phyloP scores from a whole-genome alignment of 2,113 vertebrate genomes.

The Coptodon bakossiorum region DNA sequence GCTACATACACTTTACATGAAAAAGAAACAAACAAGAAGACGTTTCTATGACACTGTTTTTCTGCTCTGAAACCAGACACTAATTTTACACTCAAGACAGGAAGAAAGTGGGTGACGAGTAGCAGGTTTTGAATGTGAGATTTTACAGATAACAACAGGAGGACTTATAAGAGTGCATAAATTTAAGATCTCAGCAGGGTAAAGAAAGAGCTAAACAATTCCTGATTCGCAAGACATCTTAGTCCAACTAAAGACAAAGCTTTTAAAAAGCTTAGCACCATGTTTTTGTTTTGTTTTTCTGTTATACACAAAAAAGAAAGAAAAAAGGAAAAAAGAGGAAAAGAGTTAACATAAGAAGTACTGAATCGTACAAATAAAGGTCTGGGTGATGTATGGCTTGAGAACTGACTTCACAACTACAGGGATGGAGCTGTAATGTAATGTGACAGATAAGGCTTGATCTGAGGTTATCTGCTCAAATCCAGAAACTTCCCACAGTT shows the following conservation, averaged over 20 bases:
- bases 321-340: not conserved
- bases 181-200: slow-evolving; percentile 30
- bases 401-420: slow-evolving; percentile 32
- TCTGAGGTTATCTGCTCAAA: slow-evolving; percentile 20
- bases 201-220: slow-evolving; percentile 37
- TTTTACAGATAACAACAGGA: not conserved
- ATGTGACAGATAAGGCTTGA: slow-evolving; percentile 57
- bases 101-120: not conserved
- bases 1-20: slow-evolving; percentile 60
- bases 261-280: slow-evolving; percentile 64
- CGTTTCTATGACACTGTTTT: slow-evolving; percentile 24
- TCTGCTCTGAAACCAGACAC: not conserved
- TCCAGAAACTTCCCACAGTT: not conserved
- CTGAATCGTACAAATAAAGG: slow-evolving; percentile 29
- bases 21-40: not conserved
- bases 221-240: slow-evolving; percentile 28
- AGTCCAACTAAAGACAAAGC: slow-evolving; percentile 27
- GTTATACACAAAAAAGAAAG: not conserved
- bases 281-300: slow-evolving; percentile 22
- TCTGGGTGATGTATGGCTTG: slow-evolving; percentile 55
- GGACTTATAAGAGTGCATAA: slow-evolving; percentile 26
- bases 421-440: slow-evolving; percentile 6
- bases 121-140: not conserved
- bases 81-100: not conserved
- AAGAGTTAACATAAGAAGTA: not conserved